Conservation (phyloP, 2,888 invertebrate species). For the Autographa gamma region DNA sequence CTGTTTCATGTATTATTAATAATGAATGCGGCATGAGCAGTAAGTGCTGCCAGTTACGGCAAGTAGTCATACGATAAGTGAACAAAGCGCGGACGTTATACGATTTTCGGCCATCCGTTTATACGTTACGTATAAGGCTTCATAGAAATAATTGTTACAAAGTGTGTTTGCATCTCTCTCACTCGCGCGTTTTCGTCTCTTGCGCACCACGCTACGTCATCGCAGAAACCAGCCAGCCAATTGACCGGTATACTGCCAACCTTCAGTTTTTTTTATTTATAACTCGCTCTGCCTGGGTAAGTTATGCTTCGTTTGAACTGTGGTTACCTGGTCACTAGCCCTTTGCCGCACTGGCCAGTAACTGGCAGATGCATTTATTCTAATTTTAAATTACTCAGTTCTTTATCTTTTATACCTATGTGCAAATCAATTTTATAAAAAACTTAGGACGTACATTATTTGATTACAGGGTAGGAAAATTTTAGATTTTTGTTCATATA, state of each 20-base stretch:
- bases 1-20: conserved; percentile 50
- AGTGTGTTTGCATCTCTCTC: conserved; percentile 70
- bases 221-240: conserved; percentile 88
- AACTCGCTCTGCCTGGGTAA: conserved; percentile 86
- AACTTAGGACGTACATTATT: too few relatives aligned
- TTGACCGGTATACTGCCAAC: conserved; percentile 89
- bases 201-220: conserved; percentile 81
- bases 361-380: not conserved
- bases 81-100: conserved; percentile 84
- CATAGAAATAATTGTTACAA: conserved; percentile 82
- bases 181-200: conserved; percentile 65
- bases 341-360: conserved; percentile 6
- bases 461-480: too few relatives aligned
- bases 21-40: conserved; percentile 66
- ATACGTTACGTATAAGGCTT: conserved; percentile 84
- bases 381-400: not conserved
- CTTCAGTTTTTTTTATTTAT: conserved; percentile 89
- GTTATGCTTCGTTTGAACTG: conserved; percentile 79
- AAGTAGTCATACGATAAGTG: conserved; percentile 67
- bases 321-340: conserved; percentile 32
- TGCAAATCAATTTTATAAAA: too few relatives aligned
- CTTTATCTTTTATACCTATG: not conserved
- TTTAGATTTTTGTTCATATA: not conserved
- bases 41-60: conserved; percentile 69
- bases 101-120: conserved; percentile 85